These are phyloP conservation scores for Lanius collurio DNA, from an alignment of 2,113 vertebrate genomes.

Conservation along the genomic window DNA sequence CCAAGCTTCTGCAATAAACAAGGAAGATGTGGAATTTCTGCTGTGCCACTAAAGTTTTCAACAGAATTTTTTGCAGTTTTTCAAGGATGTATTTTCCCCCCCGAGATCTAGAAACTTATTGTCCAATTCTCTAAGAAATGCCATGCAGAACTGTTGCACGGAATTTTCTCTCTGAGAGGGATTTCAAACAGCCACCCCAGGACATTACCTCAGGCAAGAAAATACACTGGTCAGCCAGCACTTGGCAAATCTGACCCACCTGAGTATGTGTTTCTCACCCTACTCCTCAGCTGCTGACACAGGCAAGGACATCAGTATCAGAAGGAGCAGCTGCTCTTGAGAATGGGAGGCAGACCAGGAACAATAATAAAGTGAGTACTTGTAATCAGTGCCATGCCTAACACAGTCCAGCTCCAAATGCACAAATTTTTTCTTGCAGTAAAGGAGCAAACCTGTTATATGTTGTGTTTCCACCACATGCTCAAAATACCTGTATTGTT, in stretches of 20 bases:
- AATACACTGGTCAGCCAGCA: background rate
- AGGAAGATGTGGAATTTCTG: background rate
- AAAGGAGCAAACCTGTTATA: background rate
- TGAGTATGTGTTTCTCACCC: accelerated
- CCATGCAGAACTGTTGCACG: background rate
- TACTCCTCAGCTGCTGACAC: background rate
- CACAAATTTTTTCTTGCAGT: background rate
- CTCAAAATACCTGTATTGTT: background rate
- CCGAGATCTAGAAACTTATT: background rate
- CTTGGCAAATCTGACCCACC: background rate
- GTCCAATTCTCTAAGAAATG: background rate
- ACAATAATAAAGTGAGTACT: background rate
- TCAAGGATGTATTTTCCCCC: background rate
- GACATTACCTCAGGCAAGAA: background rate
- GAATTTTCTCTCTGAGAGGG: background rate
- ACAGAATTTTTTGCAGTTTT: background rate
- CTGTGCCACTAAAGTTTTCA: background rate
- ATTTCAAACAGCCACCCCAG: background rate
- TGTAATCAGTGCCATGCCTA: background rate
- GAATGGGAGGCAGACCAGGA: background rate
- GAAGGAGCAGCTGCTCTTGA: background rate
- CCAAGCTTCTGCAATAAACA: background rate
- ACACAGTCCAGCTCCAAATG: background rate
- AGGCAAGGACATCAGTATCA: background rate
- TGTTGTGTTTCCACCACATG: background rate